Conservation (phyloP, 2,888 invertebrate species). For the Fragum sueziense region DNA sequence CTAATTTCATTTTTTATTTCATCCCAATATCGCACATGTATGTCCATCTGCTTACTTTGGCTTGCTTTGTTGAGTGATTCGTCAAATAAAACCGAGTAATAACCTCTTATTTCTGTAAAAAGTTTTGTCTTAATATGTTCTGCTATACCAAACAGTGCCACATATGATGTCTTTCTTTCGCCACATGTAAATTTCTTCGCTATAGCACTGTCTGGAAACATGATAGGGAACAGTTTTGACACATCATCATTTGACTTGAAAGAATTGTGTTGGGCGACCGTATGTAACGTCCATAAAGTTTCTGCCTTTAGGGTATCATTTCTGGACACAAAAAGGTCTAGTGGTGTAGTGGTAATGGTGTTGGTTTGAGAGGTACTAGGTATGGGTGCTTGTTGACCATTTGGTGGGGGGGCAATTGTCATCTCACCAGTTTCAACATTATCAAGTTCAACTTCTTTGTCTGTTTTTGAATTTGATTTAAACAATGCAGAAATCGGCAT, state of each 20-base stretch:
- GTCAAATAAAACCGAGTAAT: conserved; percentile 21
- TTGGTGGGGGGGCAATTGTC: neutral
- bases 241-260: conserved; percentile 23
- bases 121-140: conserved; percentile 25
- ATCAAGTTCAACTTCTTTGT: neutral
- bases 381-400: neutral
- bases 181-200: conserved; percentile 29
- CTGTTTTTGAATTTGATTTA: neutral
- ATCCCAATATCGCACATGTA: conserved; percentile 26
- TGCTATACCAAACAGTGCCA: conserved; percentile 30
- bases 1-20: neutral
- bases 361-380: neutral
- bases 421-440: neutral
- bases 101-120: neutral
- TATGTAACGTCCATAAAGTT: no score
- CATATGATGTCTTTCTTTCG: conserved; percentile 30
- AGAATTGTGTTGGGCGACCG: neutral
- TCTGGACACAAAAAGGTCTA: neutral
- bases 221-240: conserved; percentile 9
- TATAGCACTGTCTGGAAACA: conserved; percentile 34
- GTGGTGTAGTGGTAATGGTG: neutral
- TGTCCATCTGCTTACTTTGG: conserved; percentile 18
- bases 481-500: neutral
- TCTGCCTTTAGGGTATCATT: conserved; percentile 25
- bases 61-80: conserved; percentile 19